Conservation (phyloP, 2,113 vertebrate species). For the Stegostoma tigrinum region DNA sequence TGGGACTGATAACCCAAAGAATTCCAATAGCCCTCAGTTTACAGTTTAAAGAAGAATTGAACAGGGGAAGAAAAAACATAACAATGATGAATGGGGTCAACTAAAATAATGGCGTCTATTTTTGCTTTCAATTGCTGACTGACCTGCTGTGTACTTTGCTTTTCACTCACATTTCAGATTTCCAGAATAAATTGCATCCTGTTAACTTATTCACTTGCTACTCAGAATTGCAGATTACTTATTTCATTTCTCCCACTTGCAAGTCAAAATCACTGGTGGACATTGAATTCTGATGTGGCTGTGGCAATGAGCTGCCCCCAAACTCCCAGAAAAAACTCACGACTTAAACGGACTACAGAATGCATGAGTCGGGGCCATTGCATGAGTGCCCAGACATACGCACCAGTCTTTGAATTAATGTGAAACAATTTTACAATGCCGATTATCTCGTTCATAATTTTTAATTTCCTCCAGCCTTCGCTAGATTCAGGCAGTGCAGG, state of each 20-base stretch:
- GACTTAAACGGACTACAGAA: background rate
- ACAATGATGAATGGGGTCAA: background rate
- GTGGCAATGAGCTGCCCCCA: background rate
- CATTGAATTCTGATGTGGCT: background rate
- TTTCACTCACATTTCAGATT: background rate
- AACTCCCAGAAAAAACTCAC: background rate
- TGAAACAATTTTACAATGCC: background rate
- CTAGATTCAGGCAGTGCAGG: background rate
- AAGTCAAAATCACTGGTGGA: background rate
- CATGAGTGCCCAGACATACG: background rate
- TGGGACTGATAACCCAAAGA: no score
- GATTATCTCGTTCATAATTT: background rate
- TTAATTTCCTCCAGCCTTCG: conserved; percentile 13
- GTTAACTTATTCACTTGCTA: background rate
- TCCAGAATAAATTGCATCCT: background rate
- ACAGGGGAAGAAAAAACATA: background rate
- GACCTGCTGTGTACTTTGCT: background rate
- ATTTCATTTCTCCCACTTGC: background rate
- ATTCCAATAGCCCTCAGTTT: background rate
- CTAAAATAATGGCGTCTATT: background rate
- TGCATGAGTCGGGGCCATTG: background rate
- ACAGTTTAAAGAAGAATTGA: background rate
- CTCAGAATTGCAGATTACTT: background rate
- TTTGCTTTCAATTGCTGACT: background rate
- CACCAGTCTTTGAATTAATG: background rate